These are phyloP conservation scores for Meloidogyne chitwoodi DNA, from an alignment of 1,140 invertebrate genomes.

Conservation along the genomic window DNA sequence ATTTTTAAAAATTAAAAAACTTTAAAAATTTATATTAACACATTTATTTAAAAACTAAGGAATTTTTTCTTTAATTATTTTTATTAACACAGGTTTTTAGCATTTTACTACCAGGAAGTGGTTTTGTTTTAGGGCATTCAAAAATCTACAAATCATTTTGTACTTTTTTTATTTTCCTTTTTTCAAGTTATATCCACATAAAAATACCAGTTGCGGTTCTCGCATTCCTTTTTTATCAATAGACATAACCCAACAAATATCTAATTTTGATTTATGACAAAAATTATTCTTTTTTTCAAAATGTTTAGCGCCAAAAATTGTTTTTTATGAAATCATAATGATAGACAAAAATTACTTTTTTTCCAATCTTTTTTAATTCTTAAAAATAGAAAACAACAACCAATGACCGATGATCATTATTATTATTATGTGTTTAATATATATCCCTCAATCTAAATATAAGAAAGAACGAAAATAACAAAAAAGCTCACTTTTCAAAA, in stretches of 20 bases:
- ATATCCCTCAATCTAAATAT: not conserved
- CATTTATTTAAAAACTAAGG: too few relatives aligned
- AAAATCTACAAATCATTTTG: not conserved
- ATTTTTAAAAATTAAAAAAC: too few relatives aligned
- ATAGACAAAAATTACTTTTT: not conserved
- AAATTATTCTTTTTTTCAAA: too few relatives aligned
- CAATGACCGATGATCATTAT: not conserved
- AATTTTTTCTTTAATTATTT: not conserved
- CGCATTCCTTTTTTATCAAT: too few relatives aligned
- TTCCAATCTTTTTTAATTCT: not conserved
- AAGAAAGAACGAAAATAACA: not conserved
- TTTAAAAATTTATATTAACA: too few relatives aligned
- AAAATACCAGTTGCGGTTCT: not conserved
- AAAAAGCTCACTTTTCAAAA: not conserved
- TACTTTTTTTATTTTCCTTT: not conserved
- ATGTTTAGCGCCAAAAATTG: too few relatives aligned
- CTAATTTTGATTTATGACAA: too few relatives aligned
- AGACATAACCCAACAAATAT: too few relatives aligned
- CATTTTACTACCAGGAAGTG: not conserved
- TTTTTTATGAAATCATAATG: too few relatives aligned
- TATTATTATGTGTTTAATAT: too few relatives aligned
- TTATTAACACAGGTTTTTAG: not conserved
- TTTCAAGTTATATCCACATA: not conserved
- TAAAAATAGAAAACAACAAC: not conserved
- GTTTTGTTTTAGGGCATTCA: not conserved